phyloP scores from a whole-genome alignment of 1,140 invertebrate species.

The Archegozetes longisetosus region DNA sequence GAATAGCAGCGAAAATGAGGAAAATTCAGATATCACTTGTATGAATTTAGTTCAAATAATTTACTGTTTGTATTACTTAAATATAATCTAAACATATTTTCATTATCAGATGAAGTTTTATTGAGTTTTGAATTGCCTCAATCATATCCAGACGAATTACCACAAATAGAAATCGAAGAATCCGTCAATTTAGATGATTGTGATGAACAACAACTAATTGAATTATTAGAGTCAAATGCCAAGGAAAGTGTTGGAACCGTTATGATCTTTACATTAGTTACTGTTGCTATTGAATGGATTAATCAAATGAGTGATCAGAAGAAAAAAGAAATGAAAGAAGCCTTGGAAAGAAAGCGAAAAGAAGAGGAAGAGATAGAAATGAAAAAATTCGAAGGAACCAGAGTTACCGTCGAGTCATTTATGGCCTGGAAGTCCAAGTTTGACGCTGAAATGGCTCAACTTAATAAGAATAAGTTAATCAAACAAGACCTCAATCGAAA shows the following conservation, averaged over 20 bases:
- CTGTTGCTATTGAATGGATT: constrained; percentile 77
- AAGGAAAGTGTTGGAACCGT: constrained; percentile 86
- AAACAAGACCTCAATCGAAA: constrained; percentile 30
- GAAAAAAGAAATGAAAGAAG: constrained; percentile 13
- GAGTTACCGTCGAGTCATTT: constrained; percentile 90
- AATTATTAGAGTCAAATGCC: constrained; percentile 49
- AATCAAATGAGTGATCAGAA: constrained; percentile 36
- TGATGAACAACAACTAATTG: constrained; percentile 35
- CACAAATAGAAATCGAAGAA: constrained; percentile 59
- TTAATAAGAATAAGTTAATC: constrained; percentile 44
- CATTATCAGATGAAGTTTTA: constrained; percentile 32
- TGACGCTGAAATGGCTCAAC: constrained; percentile 67
- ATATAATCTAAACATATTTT: constrained; percentile 9
- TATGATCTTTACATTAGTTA: constrained; percentile 91
- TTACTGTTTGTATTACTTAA: constrained; percentile 6
- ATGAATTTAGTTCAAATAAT: neutral
- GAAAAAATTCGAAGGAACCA: constrained; percentile 45
- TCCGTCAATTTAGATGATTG: constrained; percentile 58
- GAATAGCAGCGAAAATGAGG: constrained; percentile 48
- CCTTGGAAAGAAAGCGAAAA: constrained; percentile 15
- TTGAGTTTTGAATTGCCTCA: constrained; percentile 65
- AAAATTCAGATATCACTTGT: constrained; percentile 33
- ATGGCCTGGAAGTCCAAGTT: constrained; percentile 83
- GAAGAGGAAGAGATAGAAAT: constrained; percentile 28
- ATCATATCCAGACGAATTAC: constrained; percentile 73